phyloP scores from a whole-genome alignment of 2,113 vertebrate genomes.

The Hydrolagus affinis region DNA sequence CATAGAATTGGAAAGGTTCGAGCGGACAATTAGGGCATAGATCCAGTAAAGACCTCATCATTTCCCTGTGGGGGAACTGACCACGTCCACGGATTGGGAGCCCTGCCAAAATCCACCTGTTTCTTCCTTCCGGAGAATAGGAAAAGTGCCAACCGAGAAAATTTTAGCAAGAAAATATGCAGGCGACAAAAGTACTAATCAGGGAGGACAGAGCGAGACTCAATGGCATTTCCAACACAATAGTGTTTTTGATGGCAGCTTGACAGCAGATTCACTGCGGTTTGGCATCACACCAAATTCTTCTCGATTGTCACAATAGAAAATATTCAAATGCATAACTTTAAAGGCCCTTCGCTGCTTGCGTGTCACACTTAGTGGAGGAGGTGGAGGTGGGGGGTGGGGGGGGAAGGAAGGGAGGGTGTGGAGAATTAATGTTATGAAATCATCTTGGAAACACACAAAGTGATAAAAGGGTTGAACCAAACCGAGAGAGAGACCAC shows the following conservation, averaged over 20 bases:
- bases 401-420: slow-evolving; percentile 7
- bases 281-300: slow-evolving; percentile 1
- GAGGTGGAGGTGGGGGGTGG: too few species aligned
- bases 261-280: neutral
- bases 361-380: too few species aligned
- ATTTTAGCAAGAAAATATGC: neutral
- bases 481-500: neutral
- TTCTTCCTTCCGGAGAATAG: neutral
- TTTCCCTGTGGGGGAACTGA: neutral
- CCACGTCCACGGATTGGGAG: neutral
- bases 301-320: slow-evolving; percentile 22
- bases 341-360: neutral
- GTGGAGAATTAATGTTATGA: slow-evolving; percentile 1
- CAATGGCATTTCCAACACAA: slow-evolving; percentile 21
- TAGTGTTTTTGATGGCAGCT: neutral
- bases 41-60: too few species aligned
- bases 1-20: too few species aligned
- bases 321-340: slow-evolving; percentile 29
- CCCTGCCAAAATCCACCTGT: too few species aligned
- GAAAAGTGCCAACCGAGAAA: neutral
- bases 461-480: neutral
- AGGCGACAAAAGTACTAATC: neutral
- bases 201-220: neutral
- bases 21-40: too few species aligned
- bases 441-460: neutral